Percentiles rank a stretch among this genome's conserved stretches.
phyloP scores from a whole-genome alignment of 2,888 invertebrate genomes.

The Troilus luridus region DNA sequence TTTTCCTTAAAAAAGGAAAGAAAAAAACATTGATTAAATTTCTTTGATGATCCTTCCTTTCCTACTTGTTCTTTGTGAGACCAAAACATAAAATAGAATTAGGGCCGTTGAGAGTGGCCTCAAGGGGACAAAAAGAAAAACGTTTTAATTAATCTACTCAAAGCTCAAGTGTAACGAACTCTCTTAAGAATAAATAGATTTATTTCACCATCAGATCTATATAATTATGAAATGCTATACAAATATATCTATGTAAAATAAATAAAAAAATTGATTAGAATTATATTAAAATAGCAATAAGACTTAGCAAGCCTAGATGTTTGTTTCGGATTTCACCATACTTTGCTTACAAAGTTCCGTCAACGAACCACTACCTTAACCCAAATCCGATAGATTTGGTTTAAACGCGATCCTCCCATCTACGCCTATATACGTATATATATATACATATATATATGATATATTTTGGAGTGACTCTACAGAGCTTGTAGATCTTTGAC shows the following conservation, averaged over 20 bases:
- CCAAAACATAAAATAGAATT: slow-evolving; percentile 10
- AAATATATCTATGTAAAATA: neutral
- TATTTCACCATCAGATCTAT: neutral
- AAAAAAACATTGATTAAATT: neutral
- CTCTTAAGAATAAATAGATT: neutral
- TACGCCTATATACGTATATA: too few species aligned
- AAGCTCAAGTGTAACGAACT: neutral
- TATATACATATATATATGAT: too few species aligned
- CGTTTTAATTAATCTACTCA: slow-evolving; percentile 9
- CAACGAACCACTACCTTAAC: too few species aligned
- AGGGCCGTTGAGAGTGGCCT: neutral
- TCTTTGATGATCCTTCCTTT: neutral
- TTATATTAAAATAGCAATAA: neutral
- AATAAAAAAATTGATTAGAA: neutral
- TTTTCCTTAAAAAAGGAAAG: neutral
- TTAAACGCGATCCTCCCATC: too few species aligned
- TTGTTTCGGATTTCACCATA: too few species aligned
- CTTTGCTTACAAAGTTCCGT: too few species aligned
- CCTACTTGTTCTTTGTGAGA: neutral
- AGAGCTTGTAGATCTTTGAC: too few species aligned
- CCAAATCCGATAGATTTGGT: too few species aligned
- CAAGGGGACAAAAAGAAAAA: slow-evolving; percentile 1
- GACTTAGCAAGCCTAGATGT: too few species aligned
- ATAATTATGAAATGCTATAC: neutral
- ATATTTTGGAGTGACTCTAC: too few species aligned